A percentile compares a stretch with the other conserved stretches of the same genome.
Evolutionary conservation across 2,888 invertebrate species (phyloP).

Genomic region (Cantharis rustica): DNA sequence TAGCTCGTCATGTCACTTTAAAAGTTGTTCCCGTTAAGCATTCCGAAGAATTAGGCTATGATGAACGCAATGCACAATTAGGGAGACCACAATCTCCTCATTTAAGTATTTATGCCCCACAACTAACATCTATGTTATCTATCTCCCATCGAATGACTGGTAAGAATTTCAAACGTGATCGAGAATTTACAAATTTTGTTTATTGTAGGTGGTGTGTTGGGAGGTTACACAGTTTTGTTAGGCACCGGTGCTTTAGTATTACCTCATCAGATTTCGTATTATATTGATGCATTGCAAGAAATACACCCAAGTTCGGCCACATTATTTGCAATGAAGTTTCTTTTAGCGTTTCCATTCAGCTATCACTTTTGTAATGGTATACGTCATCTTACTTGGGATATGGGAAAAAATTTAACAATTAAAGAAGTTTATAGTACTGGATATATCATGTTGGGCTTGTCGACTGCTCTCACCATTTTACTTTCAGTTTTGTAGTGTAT

Average conservation of each 20-base stretch:
- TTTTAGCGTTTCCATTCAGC: constrained; percentile 78
- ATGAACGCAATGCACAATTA: constrained; percentile 74
- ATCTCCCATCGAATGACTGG: constrained; percentile 83
- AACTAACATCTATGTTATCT: constrained; percentile 80
- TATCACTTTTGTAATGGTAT: constrained; percentile 89
- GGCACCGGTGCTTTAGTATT: constrained; percentile 66
- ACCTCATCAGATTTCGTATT: constrained; percentile 66
- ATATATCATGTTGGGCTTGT: constrained; percentile 58
- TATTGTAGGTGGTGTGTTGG: constrained; percentile 62
- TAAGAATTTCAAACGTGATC: constrained; percentile 39
- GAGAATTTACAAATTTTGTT: constrained; percentile 6
- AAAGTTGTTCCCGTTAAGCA: constrained; percentile 61
- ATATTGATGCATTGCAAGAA: constrained; percentile 64
- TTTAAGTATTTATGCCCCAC: constrained; percentile 79
- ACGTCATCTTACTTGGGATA: constrained; percentile 88
- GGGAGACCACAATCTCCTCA: constrained; percentile 85
- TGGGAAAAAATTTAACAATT: constrained; percentile 72
- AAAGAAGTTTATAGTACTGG: constrained; percentile 78
- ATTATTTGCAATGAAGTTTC: constrained; percentile 63
- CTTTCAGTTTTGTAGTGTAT: constrained; percentile 28
- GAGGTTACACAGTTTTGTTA: constrained; percentile 62
- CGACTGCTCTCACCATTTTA: constrained; percentile 33
- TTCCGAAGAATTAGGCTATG: constrained; percentile 55
- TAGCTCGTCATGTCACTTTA: constrained; percentile 58
- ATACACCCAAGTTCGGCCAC: constrained; percentile 59